Conservation (phyloP, 2,888 invertebrate genomes). For the Amiota communis region DNA sequence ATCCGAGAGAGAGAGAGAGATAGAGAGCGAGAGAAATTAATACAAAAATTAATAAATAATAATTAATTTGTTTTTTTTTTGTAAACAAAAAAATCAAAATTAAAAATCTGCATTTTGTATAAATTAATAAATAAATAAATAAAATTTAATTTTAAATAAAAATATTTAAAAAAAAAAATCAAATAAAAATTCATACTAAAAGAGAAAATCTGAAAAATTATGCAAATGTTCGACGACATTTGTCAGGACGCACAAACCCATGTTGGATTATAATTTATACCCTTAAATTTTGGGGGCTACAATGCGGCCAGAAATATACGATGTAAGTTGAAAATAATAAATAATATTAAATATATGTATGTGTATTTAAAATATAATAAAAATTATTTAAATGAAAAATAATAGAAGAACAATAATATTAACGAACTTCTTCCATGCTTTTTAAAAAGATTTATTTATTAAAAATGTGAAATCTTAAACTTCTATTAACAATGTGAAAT, state of each 20-base stretch:
- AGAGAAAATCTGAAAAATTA: conserved; percentile 18
- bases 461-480: no score
- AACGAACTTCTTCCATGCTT: no score
- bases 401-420: not conserved
- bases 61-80: no score
- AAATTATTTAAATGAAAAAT: not conserved
- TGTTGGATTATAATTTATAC: conserved; percentile 73
- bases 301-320: conserved; percentile 73
- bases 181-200: conserved; percentile 14
- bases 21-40: no score
- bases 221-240: conserved; percentile 47
- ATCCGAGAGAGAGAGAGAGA: no score
- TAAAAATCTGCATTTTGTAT: no score
- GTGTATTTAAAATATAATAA: not conserved
- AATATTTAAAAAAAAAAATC: not conserved
- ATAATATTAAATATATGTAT: not conserved
- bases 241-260: conserved; percentile 64
- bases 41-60: not conserved
- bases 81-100: no score
- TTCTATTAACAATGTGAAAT: no score
- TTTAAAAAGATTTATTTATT: no score
- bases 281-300: conserved; percentile 73
- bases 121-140: no score
- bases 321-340: conserved; percentile 67
- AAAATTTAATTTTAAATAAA: no score